Evolutionary conservation across 2,797 vertebrate genomes (phyloP), one percentile per base, ranked within the genome.

Genomic region (Melanitta fusca): DNA sequence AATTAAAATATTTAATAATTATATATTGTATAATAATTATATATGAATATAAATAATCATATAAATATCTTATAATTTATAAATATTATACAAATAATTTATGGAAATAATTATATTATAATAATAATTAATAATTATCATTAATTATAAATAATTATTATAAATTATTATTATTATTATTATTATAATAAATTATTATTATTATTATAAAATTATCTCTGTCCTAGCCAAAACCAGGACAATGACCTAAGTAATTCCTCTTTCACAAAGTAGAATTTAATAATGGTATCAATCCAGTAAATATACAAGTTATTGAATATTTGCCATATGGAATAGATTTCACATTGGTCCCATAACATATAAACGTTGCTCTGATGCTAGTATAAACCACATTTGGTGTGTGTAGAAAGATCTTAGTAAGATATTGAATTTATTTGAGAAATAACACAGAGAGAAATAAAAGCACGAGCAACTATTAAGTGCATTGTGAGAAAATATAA

Each of bases 331-430:
- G 95, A 38, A 75, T n/a, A 8, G 57, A n/a, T 53, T 95, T 94
- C 54, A 73, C 19, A 47, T 85, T 79, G 88, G 8, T 89, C 32
- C 49, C 32, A 69, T 88, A 82, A 89, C 69, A 91, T 65, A 72
- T 22, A 93, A 93, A 57, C 47, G 70, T 32, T 69, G 25, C 58
- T 91, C 93, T 82, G 64, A 88, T 95, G 58, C 68, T 94, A 96
- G 62, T 91, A 74, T 91, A 91, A 93, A 95, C 85, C 74, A 93
- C 77, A 91, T 91, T 94, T 90, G 91, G 21, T 82, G 82, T 36
- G 60, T 53, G 85, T 56, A 89, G 62, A 81, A 96, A 93, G 85
- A 93, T 66, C 57, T 69, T 75, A 93, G 49, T 85, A 85, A 62
- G 87, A 92, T 30, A 38, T 34, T 88, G 43, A 84, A 25, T 86